phyloP scores from a whole-genome alignment of 2,113 vertebrate genomes.

The Callionymus lyra region DNA sequence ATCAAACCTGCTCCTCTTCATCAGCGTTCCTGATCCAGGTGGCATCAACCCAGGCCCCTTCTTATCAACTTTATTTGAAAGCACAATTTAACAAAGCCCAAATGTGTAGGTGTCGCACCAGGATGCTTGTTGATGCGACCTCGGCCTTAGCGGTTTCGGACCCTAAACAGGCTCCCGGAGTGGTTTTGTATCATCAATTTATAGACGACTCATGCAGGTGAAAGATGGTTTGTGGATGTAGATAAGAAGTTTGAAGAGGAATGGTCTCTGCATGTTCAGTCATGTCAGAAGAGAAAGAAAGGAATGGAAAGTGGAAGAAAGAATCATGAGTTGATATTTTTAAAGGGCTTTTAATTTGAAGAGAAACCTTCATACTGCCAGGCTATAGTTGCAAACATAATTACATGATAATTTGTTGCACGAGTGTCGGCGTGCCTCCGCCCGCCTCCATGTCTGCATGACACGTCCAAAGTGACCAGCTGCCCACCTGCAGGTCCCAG shows the following conservation, averaged over 20 bases:
- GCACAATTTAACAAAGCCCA: conserved; percentile 57
- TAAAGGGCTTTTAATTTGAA: conserved; percentile 33
- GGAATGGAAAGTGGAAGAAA: background rate
- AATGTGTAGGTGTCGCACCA: conserved; percentile 18
- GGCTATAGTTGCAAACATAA: conserved; percentile 12
- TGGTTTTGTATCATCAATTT: no score
- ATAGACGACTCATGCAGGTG: conserved; percentile 11
- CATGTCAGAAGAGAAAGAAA: conserved; percentile 4
- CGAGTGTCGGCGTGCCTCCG: conserved; percentile 17
- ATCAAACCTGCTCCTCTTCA: background rate
- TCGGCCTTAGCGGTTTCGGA: no score
- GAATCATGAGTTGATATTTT: conserved; percentile 22
- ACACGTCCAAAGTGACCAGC: conserved; percentile 8
- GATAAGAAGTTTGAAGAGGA: background rate
- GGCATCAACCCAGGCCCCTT: conserved; percentile 13
- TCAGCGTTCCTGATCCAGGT: background rate
- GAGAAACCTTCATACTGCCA: conserved; percentile 10
- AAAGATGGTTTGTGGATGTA: conserved; percentile 34
- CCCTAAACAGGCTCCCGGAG: no score
- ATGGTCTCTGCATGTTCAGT: conserved; percentile 4
- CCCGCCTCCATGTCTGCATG: conserved; percentile 12
- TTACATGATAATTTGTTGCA: conserved; percentile 18
- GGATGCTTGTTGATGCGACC: conserved; percentile 6
- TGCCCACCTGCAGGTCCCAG: conserved; percentile 33
- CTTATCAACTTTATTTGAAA: conserved; percentile 40